Evolutionary conservation across 2,888 invertebrate genomes (phyloP), one percentile per base, ranked within the genome.

Genomic region (Seira ritae): DNA sequence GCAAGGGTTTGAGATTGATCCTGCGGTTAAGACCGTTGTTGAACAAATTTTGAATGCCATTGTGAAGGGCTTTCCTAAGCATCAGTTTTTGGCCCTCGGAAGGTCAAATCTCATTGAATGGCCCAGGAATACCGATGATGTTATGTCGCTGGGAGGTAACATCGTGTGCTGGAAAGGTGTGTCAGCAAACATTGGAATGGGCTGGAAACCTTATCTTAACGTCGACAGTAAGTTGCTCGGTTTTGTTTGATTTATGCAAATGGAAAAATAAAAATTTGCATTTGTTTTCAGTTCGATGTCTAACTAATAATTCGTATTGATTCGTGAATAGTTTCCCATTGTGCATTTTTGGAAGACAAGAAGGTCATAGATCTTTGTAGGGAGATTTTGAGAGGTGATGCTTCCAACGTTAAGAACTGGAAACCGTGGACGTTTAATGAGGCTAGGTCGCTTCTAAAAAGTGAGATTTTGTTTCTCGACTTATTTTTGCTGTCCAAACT

Each of bases 181-280:
- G 79, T 65, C 73, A 1, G 84, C 80, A 0, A 84, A 80, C 42
- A 77, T 84, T 62, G 31, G 24, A n/a, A 80, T 84, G 80, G 84
- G 84, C 0, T 84, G 84, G 84, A 71, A 84, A 17, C 84, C 84
- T 0, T 84, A 84, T 31, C 23, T 84, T 0, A 84, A 80, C 23
- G 80, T 80, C 0, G 80, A 80, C 60, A 74, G 83, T 78, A 74
- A 68, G 78, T 15, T n/a, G n/a, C n/a, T n/a, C n/a, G n/a, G n/a
- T n/a, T n/a, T n/a, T n/a, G n/a, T n/a, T n/a, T n/a, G n/a, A n/a
- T n/a, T n/a, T n/a, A n/a, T n/a, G n/a, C n/a, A n/a, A n/a, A n/a
- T n/a, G n/a, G n/a, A n/a, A n/a, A n/a, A n/a, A n/a, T n/a, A n/a
- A n/a, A n/a, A n/a, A n/a, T n/a, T n/a, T n/a, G n/a, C n/a, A n/a